phyloP scores from a whole-genome alignment of 2,113 vertebrate species.

The Cricetomys ansorgei region DNA sequence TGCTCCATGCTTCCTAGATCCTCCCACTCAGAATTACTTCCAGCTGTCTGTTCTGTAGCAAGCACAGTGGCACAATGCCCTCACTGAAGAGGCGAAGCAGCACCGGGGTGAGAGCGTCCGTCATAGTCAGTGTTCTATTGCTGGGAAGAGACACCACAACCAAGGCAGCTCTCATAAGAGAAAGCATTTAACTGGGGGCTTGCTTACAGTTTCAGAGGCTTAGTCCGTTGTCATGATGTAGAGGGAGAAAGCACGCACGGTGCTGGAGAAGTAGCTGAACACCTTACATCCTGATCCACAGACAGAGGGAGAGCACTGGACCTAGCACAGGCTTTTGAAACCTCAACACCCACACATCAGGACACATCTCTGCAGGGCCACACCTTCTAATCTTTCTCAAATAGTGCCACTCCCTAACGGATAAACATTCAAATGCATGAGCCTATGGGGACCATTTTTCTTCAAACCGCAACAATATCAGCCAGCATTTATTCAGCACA shows the following conservation, averaged over 20 bases:
- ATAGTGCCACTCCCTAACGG: neutral
- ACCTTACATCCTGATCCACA: neutral
- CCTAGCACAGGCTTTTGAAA: neutral
- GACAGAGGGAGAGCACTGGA: neutral
- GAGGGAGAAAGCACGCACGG: too few species aligned
- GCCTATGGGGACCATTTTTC: neutral
- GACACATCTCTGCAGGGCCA: neutral
- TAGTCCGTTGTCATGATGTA: too few species aligned
- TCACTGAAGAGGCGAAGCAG: slow-evolving; percentile 31
- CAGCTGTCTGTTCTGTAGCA: neutral
- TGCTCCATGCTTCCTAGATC: neutral
- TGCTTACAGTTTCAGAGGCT: neutral
- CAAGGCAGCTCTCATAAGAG: neutral
- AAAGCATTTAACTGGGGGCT: neutral
- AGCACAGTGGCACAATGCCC: neutral
- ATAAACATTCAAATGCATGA: neutral
- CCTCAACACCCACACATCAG: neutral
- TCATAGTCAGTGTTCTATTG: neutral
- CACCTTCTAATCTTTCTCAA: neutral
- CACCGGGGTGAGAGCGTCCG: neutral
- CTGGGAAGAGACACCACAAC: neutral
- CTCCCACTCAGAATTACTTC: neutral
- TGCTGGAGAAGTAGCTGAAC: neutral
- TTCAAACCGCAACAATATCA: too few species aligned
- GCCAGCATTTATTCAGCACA: neutral